These are phyloP conservation scores for Tipula helvola DNA, from an alignment of 2,888 invertebrate species.

Conservation along the genomic window DNA sequence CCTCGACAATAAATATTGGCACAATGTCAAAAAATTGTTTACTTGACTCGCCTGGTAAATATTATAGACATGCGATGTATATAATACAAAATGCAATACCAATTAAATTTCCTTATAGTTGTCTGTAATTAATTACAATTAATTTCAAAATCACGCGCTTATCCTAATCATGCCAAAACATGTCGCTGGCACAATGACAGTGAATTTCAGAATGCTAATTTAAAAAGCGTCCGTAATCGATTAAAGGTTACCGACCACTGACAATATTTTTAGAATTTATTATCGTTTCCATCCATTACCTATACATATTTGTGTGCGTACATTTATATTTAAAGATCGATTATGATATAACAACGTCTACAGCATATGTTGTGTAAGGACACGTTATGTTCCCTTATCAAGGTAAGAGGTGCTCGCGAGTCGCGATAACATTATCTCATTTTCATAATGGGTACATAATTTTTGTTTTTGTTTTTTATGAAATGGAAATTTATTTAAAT, in stretches of 20 bases:
- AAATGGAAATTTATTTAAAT: background rate
- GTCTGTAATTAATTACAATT: background rate
- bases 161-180: background rate
- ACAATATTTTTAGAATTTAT: background rate
- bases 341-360: background rate
- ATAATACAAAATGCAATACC: background rate
- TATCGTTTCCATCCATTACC: background rate
- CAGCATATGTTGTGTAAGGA: background rate
- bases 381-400: background rate
- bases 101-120: background rate
- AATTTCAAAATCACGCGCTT: background rate
- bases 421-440: background rate
- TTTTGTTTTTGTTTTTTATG: background rate
- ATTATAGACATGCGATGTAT: background rate
- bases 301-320: background rate
- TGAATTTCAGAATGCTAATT: background rate
- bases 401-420: background rate
- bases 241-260: background rate
- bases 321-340: background rate
- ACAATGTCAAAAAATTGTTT: background rate
- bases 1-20: background rate
- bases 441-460: background rate
- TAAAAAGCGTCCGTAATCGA: background rate
- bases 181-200: background rate
- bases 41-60: background rate